These are phyloP conservation scores for Donacobius atricapilla DNA, from an alignment of 2,113 vertebrate genomes.

Conservation along the genomic window DNA sequence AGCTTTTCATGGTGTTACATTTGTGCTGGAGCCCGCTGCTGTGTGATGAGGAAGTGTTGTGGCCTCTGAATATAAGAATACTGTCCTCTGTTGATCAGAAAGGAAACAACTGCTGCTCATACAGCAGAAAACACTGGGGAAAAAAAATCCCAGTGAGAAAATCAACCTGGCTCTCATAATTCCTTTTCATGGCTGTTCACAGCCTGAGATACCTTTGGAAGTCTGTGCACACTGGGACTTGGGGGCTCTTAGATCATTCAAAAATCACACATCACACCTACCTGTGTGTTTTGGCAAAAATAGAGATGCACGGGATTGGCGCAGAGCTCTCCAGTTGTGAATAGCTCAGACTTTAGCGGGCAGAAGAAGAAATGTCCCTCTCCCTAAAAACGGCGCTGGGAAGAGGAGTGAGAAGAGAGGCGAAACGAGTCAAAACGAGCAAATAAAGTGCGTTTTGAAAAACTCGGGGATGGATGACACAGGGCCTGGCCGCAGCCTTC, in stretches of 20 bases:
- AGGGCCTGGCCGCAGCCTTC: neutral
- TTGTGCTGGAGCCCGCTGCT: neutral
- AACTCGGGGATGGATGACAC: neutral
- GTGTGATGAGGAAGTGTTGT: neutral
- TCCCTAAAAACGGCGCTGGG: neutral
- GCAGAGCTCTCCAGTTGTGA: neutral
- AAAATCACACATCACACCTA: neutral
- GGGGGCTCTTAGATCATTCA: neutral
- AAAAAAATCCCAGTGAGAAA: neutral
- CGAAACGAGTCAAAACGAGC: neutral
- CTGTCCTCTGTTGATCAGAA: slow-evolving; percentile 66
- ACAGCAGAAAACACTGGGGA: neutral
- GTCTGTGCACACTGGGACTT: neutral
- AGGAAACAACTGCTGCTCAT: slow-evolving; percentile 49
- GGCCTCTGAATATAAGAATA: slow-evolving; percentile 45
- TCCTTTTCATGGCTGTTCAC: neutral
- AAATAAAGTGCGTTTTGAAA: neutral
- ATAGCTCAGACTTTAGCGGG: neutral
- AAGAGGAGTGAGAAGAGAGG: neutral
- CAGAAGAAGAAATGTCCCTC: neutral
- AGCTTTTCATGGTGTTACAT: neutral
- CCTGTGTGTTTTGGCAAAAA: neutral
- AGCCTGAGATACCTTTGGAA: neutral
- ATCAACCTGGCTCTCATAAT: neutral
- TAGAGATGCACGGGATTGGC: rapidly evolving